Percentiles rank a stretch among this genome's conserved stretches.
Conservation (phyloP, 2,113 vertebrate genomes). For the Gasterosteus aculeatus region DNA sequence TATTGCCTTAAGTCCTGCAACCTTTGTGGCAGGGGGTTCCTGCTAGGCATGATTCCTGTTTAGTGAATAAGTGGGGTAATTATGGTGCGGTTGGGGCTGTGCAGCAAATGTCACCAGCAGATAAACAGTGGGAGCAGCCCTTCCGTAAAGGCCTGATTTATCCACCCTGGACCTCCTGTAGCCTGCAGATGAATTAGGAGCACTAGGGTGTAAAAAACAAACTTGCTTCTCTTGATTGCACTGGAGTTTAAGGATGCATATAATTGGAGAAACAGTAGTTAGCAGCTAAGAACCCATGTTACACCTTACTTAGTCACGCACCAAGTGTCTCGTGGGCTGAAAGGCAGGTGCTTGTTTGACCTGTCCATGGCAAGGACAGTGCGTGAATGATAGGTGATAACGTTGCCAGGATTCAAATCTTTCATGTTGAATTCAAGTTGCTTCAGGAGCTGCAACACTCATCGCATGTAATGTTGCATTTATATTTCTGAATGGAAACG, state of each 20-base stretch:
- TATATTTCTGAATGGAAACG: background rate
- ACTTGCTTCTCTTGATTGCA: conserved; percentile 86
- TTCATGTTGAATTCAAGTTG: background rate
- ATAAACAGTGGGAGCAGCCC: conserved; percentile 94
- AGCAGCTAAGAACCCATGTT: conserved; percentile 83
- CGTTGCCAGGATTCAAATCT: conserved; percentile 10
- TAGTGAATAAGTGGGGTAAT: conserved; percentile 99
- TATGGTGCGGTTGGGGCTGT: conserved; percentile 91
- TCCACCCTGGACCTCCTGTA: conserved; percentile 90
- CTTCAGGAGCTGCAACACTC: conserved; percentile 11
- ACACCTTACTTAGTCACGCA: conserved; percentile 82
- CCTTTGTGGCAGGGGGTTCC: conserved; percentile 90
- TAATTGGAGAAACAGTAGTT: conserved; percentile 89
- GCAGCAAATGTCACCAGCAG: conserved; percentile 96
- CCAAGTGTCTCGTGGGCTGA: conserved; percentile 40
- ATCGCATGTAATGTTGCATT: conserved; percentile 9
- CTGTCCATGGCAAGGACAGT: background rate
- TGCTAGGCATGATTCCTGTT: conserved; percentile 89
- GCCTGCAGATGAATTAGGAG: conserved; percentile 85
- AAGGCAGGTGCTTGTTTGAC: conserved; percentile 37
- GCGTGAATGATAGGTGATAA: conserved; percentile 12
- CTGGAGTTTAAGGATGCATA: conserved; percentile 93
- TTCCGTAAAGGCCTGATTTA: conserved; percentile 95
- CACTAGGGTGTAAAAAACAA: conserved; percentile 78
- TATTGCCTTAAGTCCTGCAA: conserved; percentile 93